Percentiles rank a stretch among this genome's conserved stretches.
phyloP scores from a whole-genome alignment of 2,888 invertebrate species.

The Linnaemya tessellans region DNA sequence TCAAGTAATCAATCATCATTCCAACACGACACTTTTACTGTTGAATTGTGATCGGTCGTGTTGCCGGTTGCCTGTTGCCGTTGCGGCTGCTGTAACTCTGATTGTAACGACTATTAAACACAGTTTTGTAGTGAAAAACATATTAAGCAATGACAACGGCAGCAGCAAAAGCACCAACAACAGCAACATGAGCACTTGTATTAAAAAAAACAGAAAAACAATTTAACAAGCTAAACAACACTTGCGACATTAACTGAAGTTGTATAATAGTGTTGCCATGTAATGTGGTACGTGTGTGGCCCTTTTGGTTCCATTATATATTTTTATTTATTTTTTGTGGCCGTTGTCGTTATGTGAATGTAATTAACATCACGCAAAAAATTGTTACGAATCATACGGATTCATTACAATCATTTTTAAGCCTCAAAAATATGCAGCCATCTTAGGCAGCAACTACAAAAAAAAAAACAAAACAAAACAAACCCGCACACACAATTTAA shows the following conservation, averaged over 20 bases:
- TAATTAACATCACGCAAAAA: slow-evolving; percentile 74
- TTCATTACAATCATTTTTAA: slow-evolving; percentile 31
- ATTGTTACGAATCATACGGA: slow-evolving; percentile 33
- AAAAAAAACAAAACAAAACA: not conserved
- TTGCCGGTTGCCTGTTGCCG: slow-evolving; percentile 11
- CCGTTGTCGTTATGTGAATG: slow-evolving; percentile 64
- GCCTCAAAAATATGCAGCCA: slow-evolving; percentile 4
- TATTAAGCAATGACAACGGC: slow-evolving; percentile 38
- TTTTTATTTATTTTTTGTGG: slow-evolving; percentile 16
- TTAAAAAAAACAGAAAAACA: not conserved
- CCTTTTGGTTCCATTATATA: slow-evolving; percentile 41
- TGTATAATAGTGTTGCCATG: slow-evolving; percentile 60
- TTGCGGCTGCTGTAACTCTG: slow-evolving; percentile 43
- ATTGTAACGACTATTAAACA: slow-evolving; percentile 44
- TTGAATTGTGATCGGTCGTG: slow-evolving; percentile 16
- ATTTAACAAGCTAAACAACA: slow-evolving; percentile 71
- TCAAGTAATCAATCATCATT: slow-evolving; percentile 75
- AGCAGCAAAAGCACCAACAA: slow-evolving; percentile 4
- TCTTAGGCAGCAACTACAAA: not conserved
- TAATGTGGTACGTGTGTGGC: slow-evolving; percentile 61
- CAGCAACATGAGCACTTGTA: slow-evolving; percentile 4
- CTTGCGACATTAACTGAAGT: slow-evolving; percentile 70
- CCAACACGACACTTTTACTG: slow-evolving; percentile 74
- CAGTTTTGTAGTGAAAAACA: slow-evolving; percentile 28
- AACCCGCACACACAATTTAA: slow-evolving; percentile 30